Conservation (phyloP, 2,797 vertebrate genomes). For the Artibeus jamaicensis region DNA sequence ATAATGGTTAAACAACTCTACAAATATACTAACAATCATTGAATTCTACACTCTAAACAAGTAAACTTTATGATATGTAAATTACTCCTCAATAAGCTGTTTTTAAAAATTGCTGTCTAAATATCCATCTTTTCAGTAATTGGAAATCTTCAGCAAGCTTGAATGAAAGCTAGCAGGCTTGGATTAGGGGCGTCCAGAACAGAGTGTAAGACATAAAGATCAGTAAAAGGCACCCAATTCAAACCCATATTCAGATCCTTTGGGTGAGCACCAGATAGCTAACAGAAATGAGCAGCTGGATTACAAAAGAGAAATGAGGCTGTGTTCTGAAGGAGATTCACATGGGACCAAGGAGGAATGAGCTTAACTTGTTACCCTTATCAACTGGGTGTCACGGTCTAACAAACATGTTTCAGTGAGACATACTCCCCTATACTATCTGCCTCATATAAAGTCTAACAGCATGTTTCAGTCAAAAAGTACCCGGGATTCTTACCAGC, state of each 20-base stretch:
- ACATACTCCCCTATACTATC: background rate
- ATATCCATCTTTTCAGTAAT: background rate
- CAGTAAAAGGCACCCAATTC: background rate
- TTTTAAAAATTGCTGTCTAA: background rate
- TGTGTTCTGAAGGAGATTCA: background rate
- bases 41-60: background rate
- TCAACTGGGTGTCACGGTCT: rapidly evolving
- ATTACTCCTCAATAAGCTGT: background rate
- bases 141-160: background rate
- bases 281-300: background rate
- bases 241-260: background rate
- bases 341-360: background rate
- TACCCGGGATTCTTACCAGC: background rate
- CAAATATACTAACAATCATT: background rate
- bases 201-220: background rate
- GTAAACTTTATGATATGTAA: background rate
- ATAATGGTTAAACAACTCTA: background rate
- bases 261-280: background rate
- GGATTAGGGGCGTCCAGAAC: background rate
- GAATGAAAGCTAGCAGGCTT: background rate
- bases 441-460: background rate
- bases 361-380: background rate
- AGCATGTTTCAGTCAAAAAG: background rate
- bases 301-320: background rate
- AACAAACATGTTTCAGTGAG: background rate